Base-by-base conservation (phyloP, 2,888 invertebrate genomes). In the Allygus modestus region DNA sequence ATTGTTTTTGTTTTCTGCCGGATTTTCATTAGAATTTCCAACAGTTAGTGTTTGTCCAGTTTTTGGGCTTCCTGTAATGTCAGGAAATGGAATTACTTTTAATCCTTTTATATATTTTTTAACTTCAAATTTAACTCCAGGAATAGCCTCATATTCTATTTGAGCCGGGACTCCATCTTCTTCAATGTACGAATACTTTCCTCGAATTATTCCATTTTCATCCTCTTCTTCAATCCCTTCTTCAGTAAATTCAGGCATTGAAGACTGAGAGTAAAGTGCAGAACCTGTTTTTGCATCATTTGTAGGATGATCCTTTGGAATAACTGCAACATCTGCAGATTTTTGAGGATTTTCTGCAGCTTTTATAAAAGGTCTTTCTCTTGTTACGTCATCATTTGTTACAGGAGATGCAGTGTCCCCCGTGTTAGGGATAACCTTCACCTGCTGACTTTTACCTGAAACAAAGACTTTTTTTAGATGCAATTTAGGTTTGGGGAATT, bases 91-190 rank as follows among this genome's bases (percentile, higher is more conserved):
- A 58, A 58, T 4, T 15, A 65, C 17, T 28, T 31, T 31, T 65
- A 17, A 65, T 5, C 65, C 65, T 65, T 65, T 65, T 12, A 17
- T 28, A 31, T 65, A 65, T 9, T 28, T 65, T 28, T 26, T 65
- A 9, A 65, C 31, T 65, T 65, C 65, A 65, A 65, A 65, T 65
- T 65, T 65, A 1, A 65, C 12, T 65, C 31, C 46, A 46, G 46
- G 46, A 46, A 41, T 41, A 28, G 75, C 73, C 23, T 73, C 46
- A 23, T 77, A 77, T 41, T 77, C 75, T 46, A 77, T 23, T 26
- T 4, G 23, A 20, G 43, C 43, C 26, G 75, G 43, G 9, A 46
- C 51, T 43, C 75, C 75, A 28, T 77, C 46, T 41, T 31, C 33
- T 28, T 77, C 75, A 26, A 46, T 1, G 17, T 77, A 77, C 17